These are phyloP conservation scores for Polypedilum vanderplanki DNA, from an alignment of 1,140 invertebrate species.

Conservation along the genomic window DNA sequence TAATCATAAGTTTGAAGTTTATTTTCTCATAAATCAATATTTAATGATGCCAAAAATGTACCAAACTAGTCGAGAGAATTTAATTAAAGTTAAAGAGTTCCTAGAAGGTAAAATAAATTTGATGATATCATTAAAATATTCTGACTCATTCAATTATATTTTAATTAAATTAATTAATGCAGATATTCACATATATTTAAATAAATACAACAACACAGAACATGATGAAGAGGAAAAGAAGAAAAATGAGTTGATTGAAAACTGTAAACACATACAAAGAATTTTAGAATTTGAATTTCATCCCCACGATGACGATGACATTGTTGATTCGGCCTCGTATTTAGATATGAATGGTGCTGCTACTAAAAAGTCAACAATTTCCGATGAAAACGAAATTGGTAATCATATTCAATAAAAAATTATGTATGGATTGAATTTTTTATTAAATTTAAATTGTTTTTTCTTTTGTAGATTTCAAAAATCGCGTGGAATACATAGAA, in stretches of 20 bases:
- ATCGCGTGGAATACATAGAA: neutral
- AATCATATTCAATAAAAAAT: too few relatives aligned
- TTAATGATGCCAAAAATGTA: neutral
- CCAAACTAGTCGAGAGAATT: neutral
- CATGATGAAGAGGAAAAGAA: neutral
- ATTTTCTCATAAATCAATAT: too few relatives aligned
- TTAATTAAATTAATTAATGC: slow-evolving; percentile 29
- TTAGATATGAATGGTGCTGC: slow-evolving; percentile 16
- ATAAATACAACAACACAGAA: neutral
- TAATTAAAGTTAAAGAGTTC: neutral
- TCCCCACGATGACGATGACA: neutral
- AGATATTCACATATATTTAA: slow-evolving; percentile 25
- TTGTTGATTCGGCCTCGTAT: neutral
- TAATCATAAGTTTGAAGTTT: neutral
- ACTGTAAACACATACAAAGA: slow-evolving; percentile 21
- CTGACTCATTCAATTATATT: neutral
- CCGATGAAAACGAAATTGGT: slow-evolving; percentile 25
- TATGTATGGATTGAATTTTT: neutral
- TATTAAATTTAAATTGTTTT: neutral
- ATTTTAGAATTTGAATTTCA: neutral
- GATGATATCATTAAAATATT: neutral
- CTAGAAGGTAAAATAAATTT: neutral
- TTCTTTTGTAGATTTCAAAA: neutral
- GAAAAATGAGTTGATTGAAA: neutral
- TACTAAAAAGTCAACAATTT: neutral